Base-by-base conservation (phyloP, 2,113 vertebrate genomes). In the Takifugu bimaculatus region DNA sequence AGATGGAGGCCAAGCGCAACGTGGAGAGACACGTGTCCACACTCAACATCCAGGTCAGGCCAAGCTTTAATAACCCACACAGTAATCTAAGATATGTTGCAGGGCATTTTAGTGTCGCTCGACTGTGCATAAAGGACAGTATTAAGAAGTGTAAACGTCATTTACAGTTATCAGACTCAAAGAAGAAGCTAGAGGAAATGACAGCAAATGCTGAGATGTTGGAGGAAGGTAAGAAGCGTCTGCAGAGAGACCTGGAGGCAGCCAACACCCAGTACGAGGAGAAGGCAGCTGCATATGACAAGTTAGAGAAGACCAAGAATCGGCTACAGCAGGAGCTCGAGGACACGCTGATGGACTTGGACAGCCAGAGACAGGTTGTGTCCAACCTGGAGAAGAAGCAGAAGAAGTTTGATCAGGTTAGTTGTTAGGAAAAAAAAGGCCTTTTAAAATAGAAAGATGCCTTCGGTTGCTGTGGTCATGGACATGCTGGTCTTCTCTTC, bases 341-440 rank as follows among this genome's bases (percentile, higher is more conserved):
- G 49, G 96, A 98, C 68, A 89, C 97, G 5, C 72, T 94, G 13
- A 92, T 98, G 7, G 95, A 98, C 73, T 85, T 97, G 72, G 95
- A 98, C 85, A 96, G 93, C 88, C 96, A 98, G 85, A 92, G 95
- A 26, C 95, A 98, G 78, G 90, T 94, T 28, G 95, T 98, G 70
- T 98, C 96, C 63, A 97, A 93, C 82, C 82, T 98, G 81, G 96
- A 98, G 81, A 98, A 98, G 90, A 98, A 96, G 82, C 96, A 98
- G 89, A 96, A 94, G 88, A 98, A 97, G 79, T 98, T 98, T 63
- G 95, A 98, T 67, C 96, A 98, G 94, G 95, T 95, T n/a, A 51
- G 63, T 14, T 52, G 5, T 2, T 3, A 11, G 7, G 11, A 10
- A 9, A 11, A 10, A 9, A 11, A 39, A 39, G 11, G 35, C 35